phyloP scores from a whole-genome alignment of 2,888 invertebrate species.

The Criorhina ranunculi region DNA sequence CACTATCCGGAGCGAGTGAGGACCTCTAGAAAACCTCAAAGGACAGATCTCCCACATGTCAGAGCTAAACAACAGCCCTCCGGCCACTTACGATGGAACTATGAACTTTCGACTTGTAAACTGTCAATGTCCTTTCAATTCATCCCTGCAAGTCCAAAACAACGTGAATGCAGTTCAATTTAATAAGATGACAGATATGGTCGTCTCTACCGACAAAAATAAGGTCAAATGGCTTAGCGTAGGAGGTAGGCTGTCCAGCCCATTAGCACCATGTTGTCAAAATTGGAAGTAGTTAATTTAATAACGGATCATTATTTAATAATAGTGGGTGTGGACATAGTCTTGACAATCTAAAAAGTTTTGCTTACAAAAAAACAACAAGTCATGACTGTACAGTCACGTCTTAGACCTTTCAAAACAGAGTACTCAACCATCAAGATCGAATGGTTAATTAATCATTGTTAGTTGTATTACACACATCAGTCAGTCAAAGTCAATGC shows the following conservation, averaged over 20 bases:
- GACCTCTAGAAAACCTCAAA: no score
- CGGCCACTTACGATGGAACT: no score
- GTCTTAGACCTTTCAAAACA: background rate
- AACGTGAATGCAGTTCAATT: background rate
- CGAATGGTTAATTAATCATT: constrained; percentile 2
- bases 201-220: background rate
- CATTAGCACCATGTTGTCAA: constrained; percentile 14
- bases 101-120: no score
- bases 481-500: background rate
- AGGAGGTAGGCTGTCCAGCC: background rate
- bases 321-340: background rate
- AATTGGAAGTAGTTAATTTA: constrained; percentile 15
- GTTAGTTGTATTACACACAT: background rate
- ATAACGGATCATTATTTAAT: constrained; percentile 11
- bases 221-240: constrained; percentile 27
- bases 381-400: background rate
- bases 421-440: background rate
- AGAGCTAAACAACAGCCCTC: no score
- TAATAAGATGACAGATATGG: background rate
- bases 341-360: background rate
- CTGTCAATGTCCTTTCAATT: no score
- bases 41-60: no score
- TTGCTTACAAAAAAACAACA: background rate
- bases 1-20: no score
- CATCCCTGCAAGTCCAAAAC: no score